Base-by-base conservation (phyloP, 30 jellyfish, hydroid and myxozoan species). In the Aurelia coerulea region DNA sequence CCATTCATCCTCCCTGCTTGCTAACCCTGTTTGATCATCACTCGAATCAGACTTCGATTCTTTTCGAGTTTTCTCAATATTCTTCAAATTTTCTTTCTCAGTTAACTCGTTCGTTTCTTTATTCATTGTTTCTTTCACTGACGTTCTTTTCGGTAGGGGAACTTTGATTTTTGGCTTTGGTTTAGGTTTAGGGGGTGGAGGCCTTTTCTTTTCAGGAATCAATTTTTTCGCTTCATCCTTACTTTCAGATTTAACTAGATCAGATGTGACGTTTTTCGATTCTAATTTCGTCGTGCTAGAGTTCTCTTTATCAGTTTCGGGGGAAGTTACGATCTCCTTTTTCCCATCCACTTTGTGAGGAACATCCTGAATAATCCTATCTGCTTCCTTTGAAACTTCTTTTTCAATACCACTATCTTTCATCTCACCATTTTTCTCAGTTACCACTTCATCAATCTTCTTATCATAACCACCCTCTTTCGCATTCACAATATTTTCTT, bases 141-240 rank as follows among this genome's bases (percentile, higher is more conserved):
- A 64, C 42, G 52, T 37, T 2, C 59, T 51, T 16, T 62, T 67
- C 39, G 77, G 16, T 56, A 50, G 14, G n/a, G 62, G 34, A 17
- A 75, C 62, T 23, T 39, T 73, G 8, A 59, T 12, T 29, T 59
- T 71, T 23, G 93, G 93, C 31, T 84, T 84, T 39, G 93, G 93
- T 65, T 84, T 84, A 0, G 85, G 84, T 42, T 67, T 73, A 12
- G 93, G 93, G 52, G 93, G 88, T 10, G 88, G 82, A 19, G 93
- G 93, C 33, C 12, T 78, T 62, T 65, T 62, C n/a, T 51, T 46
- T 78, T 32, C 65, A n/a, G 13, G 56, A 46, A 46, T 46, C 12
- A 6, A 46, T 46, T 0, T 46, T 6, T 46, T 46, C 56, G 14
- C 56, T 46, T 46, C 14, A 5, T 46, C 56, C 56, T 46, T 35